These are phyloP conservation scores for Drosophila triauraria DNA, from an alignment of 1,140 invertebrate genomes.

Conservation along the genomic window DNA sequence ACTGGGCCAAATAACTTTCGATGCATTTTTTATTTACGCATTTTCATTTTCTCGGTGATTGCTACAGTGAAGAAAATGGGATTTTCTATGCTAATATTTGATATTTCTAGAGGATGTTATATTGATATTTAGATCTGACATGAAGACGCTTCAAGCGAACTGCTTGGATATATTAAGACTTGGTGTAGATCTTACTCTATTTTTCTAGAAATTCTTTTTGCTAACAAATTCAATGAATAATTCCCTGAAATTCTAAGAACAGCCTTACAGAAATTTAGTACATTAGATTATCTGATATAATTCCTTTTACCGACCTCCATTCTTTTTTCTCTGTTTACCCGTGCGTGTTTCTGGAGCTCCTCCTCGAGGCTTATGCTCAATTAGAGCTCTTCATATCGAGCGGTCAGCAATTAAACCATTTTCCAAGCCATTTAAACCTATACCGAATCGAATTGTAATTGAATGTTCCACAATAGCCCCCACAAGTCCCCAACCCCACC, in stretches of 20 bases:
- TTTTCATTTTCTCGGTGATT: conserved; percentile 31
- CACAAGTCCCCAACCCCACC: background rate
- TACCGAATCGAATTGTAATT: conserved; percentile 63
- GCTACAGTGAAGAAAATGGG: conserved; percentile 4
- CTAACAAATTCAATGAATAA: background rate
- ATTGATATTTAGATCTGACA: too few relatives aligned
- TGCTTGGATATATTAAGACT: too few relatives aligned
- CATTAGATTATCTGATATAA: too few relatives aligned
- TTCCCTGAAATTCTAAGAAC: too few relatives aligned
- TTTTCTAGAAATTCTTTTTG: too few relatives aligned
- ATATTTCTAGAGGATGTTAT: background rate
- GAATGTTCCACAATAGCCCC: conserved; percentile 33
- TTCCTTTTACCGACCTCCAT: too few relatives aligned
- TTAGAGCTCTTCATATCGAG: conserved; percentile 70
- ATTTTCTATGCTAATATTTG: background rate
- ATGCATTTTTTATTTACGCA: conserved; percentile 64
- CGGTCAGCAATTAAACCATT: conserved; percentile 77
- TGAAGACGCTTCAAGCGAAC: too few relatives aligned
- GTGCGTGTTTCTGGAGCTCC: conserved; percentile 33
- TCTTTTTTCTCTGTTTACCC: background rate
- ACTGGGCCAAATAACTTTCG: conserved; percentile 74
- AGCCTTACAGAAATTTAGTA: too few relatives aligned
- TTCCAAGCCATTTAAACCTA: conserved; percentile 73
- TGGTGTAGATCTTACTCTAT: too few relatives aligned
- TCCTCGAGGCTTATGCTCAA: conserved; percentile 64